phyloP scores from a whole-genome alignment of 30 jellyfish, hydroid and myxozoan genomes.

The Pseudorhiza aurosa region DNA sequence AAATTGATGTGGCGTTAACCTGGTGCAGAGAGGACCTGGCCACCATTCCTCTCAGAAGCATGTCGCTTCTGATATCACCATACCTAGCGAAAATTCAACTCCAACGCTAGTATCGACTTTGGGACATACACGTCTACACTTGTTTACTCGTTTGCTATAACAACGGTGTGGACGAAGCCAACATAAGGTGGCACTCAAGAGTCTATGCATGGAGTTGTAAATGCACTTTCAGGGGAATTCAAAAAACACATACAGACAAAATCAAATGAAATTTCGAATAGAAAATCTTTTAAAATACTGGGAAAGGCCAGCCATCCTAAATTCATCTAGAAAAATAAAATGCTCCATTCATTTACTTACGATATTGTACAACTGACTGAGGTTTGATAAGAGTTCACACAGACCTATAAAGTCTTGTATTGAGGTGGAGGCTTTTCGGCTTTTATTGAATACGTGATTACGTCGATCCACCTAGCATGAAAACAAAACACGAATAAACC shows the following conservation, averaged over 20 bases:
- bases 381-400: not conserved
- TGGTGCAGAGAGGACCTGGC: too few species aligned
- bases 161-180: too few species aligned
- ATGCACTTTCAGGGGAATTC: not conserved
- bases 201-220: too few species aligned
- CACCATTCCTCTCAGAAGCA: too few species aligned
- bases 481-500: too few species aligned
- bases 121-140: too few species aligned
- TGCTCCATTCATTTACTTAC: not conserved
- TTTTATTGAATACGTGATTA: conserved; percentile 56
- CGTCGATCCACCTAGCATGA: conserved; percentile 82
- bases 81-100: too few species aligned
- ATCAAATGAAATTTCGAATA: not conserved
- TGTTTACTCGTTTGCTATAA: too few species aligned
- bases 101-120: too few species aligned
- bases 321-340: conserved; percentile 52
- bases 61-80: too few species aligned
- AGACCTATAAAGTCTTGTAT: conserved; percentile 36
- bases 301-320: conserved; percentile 22
- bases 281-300: not conserved
- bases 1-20: too few species aligned
- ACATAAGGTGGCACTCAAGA: too few species aligned
- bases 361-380: not conserved
- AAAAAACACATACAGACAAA: not conserved
- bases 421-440: conserved; percentile 81